Base-by-base conservation (phyloP, 30 jellyfish, hydroid and myxozoan genomes). In the Aurelia aurita region DNA sequence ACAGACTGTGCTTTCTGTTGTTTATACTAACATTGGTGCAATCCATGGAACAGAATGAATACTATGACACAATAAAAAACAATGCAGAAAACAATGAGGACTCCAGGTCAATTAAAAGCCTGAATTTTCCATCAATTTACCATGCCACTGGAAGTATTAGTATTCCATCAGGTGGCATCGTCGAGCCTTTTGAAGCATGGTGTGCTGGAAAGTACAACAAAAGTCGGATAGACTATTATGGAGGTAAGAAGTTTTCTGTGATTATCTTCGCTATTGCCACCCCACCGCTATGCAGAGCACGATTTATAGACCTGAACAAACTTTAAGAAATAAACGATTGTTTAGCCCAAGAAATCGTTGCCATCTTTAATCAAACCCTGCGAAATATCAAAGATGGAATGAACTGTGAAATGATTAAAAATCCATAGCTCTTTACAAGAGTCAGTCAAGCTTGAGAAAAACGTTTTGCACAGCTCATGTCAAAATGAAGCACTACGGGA, bases 171-270 rank as follows among this genome's bases (percentile, higher is more conserved):
- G 99, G 92, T 39, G 93, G 88, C 12, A 59, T 94, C 13, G 93
- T 68, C 19, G 99, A 94, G 57, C 99, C 99, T 8, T 94, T 94
- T 74, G 97, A 94, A 85, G 96, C 96, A 5, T 94, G 99, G 99
- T 94, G 89, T 51, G 95, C 99, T 23, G 97, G 99, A 12, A 91
- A 85, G 49, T 35, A 83, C 44, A 94, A 85, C 68, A 82, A 81
- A 85, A 94, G 99, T 69, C 89, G 99, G 25, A 85, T 94, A 49
- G 99, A 94, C 58, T 94, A 81, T 58, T 94, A 94, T 74, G 85
- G 77, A 45, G 99, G 99, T 89, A 72, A 45, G 96, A 34, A 10
- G 46, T 34, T 34, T 0, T 10, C 7, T 34, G 4, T 34, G 46
- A 34, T 34, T 34, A 34, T 34, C 46, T 34, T 34, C 46, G 46